Conservation (phyloP, 2,888 invertebrate genomes). For the Lutraria lutraria region DNA sequence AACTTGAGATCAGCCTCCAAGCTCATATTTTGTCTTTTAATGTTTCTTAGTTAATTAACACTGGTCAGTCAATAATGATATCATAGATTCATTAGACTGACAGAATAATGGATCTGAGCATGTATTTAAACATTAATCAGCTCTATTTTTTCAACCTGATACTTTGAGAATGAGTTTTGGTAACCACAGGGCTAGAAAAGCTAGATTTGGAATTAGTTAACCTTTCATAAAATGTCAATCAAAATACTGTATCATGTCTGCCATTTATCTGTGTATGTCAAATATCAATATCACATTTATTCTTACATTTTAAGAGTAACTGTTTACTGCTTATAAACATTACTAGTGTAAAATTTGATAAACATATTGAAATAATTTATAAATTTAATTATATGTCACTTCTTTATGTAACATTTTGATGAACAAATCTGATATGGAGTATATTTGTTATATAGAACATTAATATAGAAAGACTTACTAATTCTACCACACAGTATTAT, state of each 20-base stretch:
- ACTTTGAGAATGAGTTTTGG: too few relatives aligned
- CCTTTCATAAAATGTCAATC: neutral
- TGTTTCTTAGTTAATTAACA: too few relatives aligned
- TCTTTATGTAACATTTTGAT: neutral
- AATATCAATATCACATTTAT: neutral
- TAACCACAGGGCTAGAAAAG: too few relatives aligned
- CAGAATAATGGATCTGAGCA: too few relatives aligned
- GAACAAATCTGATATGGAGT: neutral
- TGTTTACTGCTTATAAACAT: neutral
- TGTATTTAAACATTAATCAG: too few relatives aligned
- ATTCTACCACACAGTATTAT: neutral
- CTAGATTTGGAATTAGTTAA: neutral
- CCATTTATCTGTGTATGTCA: neutral
- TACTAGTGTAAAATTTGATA: too few relatives aligned
- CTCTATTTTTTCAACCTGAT: too few relatives aligned
- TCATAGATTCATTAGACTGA: too few relatives aligned
- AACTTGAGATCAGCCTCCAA: too few relatives aligned
- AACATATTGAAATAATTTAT: neutral
- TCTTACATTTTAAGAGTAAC: neutral
- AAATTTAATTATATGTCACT: neutral
- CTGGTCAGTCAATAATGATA: too few relatives aligned
- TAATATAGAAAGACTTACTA: neutral
- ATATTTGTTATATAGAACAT: neutral
- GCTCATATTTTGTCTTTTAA: too few relatives aligned
- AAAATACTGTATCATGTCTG: neutral